phyloP scores from a whole-genome alignment of 2,113 vertebrate genomes.

The Zapus hudsonius region DNA sequence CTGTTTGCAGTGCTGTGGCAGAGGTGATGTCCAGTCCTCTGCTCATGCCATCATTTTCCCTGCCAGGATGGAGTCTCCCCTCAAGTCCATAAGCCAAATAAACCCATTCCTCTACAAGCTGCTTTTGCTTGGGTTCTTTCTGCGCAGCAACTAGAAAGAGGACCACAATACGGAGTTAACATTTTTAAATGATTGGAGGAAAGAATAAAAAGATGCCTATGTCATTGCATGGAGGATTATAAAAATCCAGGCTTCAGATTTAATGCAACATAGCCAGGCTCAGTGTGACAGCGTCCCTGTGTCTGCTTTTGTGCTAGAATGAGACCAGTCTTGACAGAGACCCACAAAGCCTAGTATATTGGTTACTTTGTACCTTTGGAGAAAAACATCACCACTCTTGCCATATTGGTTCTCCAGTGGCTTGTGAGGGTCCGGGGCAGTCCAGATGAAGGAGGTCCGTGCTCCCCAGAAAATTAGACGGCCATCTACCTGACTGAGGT shows the following conservation, averaged over 20 bases:
- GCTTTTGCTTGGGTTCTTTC: no score
- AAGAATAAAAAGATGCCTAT: neutral
- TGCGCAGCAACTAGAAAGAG: no score
- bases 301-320: neutral
- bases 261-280: no score
- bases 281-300: neutral
- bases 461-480: fast-evolving
- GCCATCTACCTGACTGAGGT: fast-evolving
- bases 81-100: no score
- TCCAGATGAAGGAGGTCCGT: no score
- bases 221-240: neutral
- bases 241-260: neutral
- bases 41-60: no score
- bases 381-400: neutral
- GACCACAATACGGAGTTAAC: neutral
- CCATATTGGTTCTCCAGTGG: no score
- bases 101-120: no score
- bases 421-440: neutral
- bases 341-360: neutral
- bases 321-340: neutral
- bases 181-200: neutral
- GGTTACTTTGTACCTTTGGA: neutral
- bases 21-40: no score
- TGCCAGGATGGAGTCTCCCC: no score
- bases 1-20: no score